These are phyloP conservation scores for Kuschelorhynchus macadamiae DNA, from an alignment of 2,888 invertebrate genomes.

Conservation along the genomic window DNA sequence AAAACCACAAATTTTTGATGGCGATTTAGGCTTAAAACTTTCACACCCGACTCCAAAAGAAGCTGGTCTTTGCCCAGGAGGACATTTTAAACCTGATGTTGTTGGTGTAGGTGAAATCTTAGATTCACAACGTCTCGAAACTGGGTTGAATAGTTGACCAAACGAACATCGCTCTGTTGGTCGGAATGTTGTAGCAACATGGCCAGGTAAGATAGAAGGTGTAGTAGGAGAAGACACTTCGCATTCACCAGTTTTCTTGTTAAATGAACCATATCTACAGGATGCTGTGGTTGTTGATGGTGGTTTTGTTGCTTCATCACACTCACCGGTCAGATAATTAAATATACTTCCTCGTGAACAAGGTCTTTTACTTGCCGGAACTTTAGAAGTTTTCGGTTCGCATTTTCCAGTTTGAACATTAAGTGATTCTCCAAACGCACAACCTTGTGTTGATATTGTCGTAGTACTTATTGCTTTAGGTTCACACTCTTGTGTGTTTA, in stretches of 20 bases:
- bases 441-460: neutral
- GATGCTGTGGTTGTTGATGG: neutral
- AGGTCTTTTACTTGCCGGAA: neutral
- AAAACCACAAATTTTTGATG: constrained; percentile 19
- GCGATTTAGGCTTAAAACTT: neutral
- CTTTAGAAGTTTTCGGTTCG: constrained; percentile 4
- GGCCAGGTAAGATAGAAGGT: too few species aligned
- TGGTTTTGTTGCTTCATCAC: neutral
- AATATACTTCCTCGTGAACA: constrained; percentile 13
- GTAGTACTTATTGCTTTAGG: neutral
- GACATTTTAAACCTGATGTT: neutral
- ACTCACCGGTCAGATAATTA: constrained; percentile 22
- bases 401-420: neutral
- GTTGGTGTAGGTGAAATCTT: neutral
- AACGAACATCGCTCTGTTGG: neutral
- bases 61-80: neutral
- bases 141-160: neutral
- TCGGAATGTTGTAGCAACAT: too few species aligned
- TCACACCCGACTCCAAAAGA: neutral
- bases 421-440: neutral
- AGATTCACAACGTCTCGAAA: neutral
- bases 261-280: neutral
- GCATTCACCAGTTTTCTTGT: constrained; percentile 5
- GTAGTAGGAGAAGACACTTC: constrained; percentile 2
- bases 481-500: constrained; percentile 31